Conservation (phyloP, 2,888 invertebrate species). For the Frankliniella fusca region DNA sequence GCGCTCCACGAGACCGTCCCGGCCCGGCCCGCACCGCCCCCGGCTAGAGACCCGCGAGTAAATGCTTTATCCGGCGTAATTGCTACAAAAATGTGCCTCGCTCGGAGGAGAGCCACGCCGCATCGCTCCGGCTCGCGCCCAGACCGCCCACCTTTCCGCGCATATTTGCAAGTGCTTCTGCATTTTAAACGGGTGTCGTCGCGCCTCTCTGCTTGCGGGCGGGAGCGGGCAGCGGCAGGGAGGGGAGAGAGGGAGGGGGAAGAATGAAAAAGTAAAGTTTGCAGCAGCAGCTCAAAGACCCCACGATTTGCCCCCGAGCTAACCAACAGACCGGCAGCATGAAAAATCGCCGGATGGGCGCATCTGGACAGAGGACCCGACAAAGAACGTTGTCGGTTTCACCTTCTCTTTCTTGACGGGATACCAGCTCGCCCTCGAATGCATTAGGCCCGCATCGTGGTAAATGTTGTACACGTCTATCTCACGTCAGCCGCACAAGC, state of each 20-base stretch:
- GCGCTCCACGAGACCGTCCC: too few species aligned
- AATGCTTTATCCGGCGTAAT: background rate
- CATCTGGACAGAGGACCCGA: too few species aligned
- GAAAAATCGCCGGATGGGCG: too few species aligned
- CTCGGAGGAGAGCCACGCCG: background rate
- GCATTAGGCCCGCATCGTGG: too few species aligned
- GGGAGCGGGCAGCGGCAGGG: background rate
- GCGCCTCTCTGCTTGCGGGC: background rate
- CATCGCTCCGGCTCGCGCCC: background rate
- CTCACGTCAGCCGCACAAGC: background rate
- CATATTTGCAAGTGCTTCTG: background rate
- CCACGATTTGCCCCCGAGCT: too few species aligned
- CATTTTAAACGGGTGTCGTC: constrained; percentile 1
- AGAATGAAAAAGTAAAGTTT: background rate
- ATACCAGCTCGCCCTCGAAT: too few species aligned
- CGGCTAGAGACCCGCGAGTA: background rate
- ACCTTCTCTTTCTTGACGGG: background rate
- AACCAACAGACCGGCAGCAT: too few species aligned
- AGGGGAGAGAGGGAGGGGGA: background rate
- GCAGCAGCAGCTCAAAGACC: too few species aligned
- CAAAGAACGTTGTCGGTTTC: background rate
- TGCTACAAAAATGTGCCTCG: background rate
- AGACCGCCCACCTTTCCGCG: background rate
- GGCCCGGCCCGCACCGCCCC: too few species aligned
- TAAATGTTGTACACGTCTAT: too few species aligned